Evolutionary conservation across 1,140 invertebrate species (phyloP), one percentile per base, ranked within the genome.

Genomic region (Gryllus bimaculatus): DNA sequence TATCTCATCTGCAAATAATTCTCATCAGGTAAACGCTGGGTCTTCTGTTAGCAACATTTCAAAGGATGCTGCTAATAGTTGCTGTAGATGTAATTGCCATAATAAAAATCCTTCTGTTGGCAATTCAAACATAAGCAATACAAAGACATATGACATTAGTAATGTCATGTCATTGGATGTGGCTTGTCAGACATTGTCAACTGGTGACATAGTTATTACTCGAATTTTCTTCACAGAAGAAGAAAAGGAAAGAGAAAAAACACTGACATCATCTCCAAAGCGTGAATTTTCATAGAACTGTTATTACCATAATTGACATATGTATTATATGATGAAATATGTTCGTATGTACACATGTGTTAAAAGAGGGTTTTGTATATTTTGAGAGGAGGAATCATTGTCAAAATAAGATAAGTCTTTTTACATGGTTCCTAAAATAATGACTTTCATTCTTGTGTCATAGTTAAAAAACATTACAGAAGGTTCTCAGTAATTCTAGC

Each of bases 171-270:
- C 54, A 66, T 66, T 20, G 75, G 87, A 90, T 81, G 86, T 90
- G 47, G 90, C 89, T 47, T 93, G 92, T 79, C 95, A 97, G 85
- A 97, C 95, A 4, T 86, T 96, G 18, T 96, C 94, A 83, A 97
- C 95, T n/a, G 95, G 95, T 77, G 95, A 96, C 85, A 95, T 97
- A 84, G 95, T 96, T 47, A 95, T 96, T 81, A 96, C 95, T 75
- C 94, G 93, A 87, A 94, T 96, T 82, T 95, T 91, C 86, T 94
- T 94, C 85, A 91, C 91, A 76, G 93, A 94, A 80, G 87, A 84
- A 78, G 86, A 85, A 73, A 83, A 82, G 76, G 83, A 83, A 73
- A 79, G 80, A 79, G 80, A 84, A 76, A 79, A 83, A 77, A 80
- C 73, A 21, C 49, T 82, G 21, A 80, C 78, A 8, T 77, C 81